Conservation (phyloP, 2,797 vertebrate species). For the Myotis findleyi region DNA sequence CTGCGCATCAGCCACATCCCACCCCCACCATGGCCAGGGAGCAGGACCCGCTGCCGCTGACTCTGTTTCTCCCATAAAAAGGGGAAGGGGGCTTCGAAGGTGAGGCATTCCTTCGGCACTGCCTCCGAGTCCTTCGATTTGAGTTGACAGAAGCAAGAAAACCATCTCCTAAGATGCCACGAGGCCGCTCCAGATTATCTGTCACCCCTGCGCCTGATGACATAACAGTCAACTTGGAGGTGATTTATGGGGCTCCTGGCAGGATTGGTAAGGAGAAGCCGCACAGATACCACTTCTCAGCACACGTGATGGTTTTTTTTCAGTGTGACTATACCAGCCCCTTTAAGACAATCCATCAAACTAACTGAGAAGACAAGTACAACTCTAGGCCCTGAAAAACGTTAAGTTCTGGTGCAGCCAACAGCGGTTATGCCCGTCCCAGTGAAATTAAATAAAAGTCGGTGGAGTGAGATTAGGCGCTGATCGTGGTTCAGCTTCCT, state of each 20-base stretch:
- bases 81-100: not conserved
- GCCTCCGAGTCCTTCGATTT: constrained; percentile 67
- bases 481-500: not conserved
- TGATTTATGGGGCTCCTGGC: constrained; percentile 84
- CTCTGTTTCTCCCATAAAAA: not conserved
- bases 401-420: not conserved
- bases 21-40: not conserved
- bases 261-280: constrained; percentile 65
- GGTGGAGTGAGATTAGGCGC: not conserved
- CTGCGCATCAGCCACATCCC: not conserved
- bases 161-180: constrained; percentile 72
- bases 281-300: constrained; percentile 58
- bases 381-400: constrained; percentile 35
- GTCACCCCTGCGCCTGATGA: constrained; percentile 77
- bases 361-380: not conserved
- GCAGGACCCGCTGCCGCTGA: constrained; percentile 11
- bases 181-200: constrained; percentile 79
- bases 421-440: not conserved
- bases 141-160: constrained; percentile 76
- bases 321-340: constrained; percentile 32
- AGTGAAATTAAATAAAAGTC: not conserved
- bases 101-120: not conserved
- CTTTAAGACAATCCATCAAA: constrained; percentile 70
- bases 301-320: constrained; percentile 30
- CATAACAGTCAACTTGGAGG: constrained; percentile 84